Evolutionary conservation across 2,888 invertebrate genomes (phyloP).

Genomic region (Autographa pulchrina): DNA sequence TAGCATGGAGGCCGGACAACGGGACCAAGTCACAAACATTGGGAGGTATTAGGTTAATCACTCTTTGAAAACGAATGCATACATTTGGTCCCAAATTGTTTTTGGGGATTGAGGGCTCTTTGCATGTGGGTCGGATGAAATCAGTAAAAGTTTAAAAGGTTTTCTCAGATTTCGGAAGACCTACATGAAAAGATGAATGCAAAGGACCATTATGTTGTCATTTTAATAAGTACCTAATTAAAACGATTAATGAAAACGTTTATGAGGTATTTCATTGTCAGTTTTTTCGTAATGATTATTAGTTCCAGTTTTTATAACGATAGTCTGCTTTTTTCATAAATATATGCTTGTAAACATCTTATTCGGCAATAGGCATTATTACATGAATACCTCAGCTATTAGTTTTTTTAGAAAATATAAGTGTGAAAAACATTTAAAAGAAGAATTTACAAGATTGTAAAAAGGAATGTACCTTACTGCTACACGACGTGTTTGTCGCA

Average conservation of each 20-base stretch:
- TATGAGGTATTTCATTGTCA: too few relatives aligned
- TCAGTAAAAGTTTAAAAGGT: neutral
- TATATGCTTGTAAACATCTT: too few relatives aligned
- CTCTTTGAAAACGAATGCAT: constrained; percentile 3
- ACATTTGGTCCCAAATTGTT: constrained; percentile 1
- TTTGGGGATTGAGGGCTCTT: neutral
- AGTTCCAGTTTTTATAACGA: too few relatives aligned
- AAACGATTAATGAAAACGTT: too few relatives aligned
- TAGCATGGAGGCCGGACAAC: constrained; percentile 53
- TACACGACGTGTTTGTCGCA: neutral
- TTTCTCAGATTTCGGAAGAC: too few relatives aligned
- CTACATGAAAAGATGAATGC: too few relatives aligned
- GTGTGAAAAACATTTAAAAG: neutral
- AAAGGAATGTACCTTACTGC: neutral
- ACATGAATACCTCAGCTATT: too few relatives aligned
- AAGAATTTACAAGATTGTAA: neutral
- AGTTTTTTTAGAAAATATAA: neutral
- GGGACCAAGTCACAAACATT: constrained; percentile 19
- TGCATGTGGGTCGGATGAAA: neutral
- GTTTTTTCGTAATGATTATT: too few relatives aligned
- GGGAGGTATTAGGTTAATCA: neutral
- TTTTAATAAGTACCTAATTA: too few relatives aligned
- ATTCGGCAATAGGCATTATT: too few relatives aligned
- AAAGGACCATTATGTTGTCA: too few relatives aligned
- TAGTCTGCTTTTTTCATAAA: too few relatives aligned